Evolutionary conservation across 2,797 vertebrate genomes (phyloP), one percentile per base, ranked within the genome.

Genomic region (Nannoperca australis): DNA sequence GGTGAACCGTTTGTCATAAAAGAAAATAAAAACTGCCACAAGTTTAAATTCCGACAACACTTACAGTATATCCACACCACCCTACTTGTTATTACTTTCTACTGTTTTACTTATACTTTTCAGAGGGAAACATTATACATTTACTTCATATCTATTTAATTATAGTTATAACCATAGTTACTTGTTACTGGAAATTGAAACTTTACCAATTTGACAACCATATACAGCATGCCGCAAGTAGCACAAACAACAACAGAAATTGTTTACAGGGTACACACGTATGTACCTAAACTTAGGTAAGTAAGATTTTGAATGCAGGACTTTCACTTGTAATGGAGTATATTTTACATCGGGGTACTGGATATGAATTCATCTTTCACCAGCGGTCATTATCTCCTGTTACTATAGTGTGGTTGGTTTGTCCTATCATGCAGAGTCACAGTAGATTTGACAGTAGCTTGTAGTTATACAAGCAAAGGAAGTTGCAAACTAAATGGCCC

Each of bases 321-420:
- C 18, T 27, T 78, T 38, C 0, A 1, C 13, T 61, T 47, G 12
- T 40, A 42, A 54, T 22, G 18, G n/a, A 50, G 40, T 54, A 15
- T 64, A 58, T 62, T 38, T 50, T 44, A 44, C 13, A 38, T 45
- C 10, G 38, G 27, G 17, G 45, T 7, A 14, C 13, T n/a, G 10
- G 47, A 54, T 20, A 49, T 30, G 42, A 47, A 24, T 10, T 63
- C 12, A n/a, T 51, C n/a, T 45, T n/a, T 54, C 45, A 55, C 50
- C 20, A 22, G 15, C 18, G 76, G 54, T 69, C 51, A 76, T 79
- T 76, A 64, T 66, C 32, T 79, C 65, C 27, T 75, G 51, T 80
- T 66, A 79, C 68, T 68, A 50, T 15, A 12, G 11, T 44, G 63
- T 49, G 27, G 38, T 49, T 34, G 22, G 17, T 70, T 83, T 63